A percentile compares a stretch with the other conserved stretches of the same genome.
Evolutionary conservation across 2,113 vertebrate genomes (phyloP).

Genomic region (Ptychochromis oligacanthus): DNA sequence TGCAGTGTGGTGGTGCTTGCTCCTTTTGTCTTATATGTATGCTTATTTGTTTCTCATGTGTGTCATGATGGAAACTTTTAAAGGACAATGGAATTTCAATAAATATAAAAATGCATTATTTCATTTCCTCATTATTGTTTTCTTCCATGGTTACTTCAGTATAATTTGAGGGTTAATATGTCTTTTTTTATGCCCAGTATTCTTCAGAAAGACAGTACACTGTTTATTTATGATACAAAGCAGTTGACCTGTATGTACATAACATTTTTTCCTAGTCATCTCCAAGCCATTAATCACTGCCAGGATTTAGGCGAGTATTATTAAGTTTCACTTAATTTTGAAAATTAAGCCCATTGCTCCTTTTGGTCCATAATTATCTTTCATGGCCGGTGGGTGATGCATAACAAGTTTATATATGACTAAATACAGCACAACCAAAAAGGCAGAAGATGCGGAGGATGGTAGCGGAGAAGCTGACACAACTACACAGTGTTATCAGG

Average conservation of each 20-base stretch:
- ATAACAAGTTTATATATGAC: slow-evolving; percentile 88
- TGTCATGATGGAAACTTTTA: slow-evolving; percentile 36
- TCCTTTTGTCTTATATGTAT: slow-evolving; percentile 47
- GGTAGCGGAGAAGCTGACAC: slow-evolving; percentile 17
- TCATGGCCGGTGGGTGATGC: slow-evolving; percentile 89
- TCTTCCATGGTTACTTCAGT: neutral
- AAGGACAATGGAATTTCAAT: neutral
- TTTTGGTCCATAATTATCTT: slow-evolving; percentile 91
- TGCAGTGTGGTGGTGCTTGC: slow-evolving; percentile 47
- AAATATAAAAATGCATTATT: neutral
- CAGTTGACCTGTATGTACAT: slow-evolving; percentile 54
- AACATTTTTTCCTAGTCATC: slow-evolving; percentile 72
- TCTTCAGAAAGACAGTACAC: slow-evolving; percentile 7
- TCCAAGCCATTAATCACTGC: slow-evolving; percentile 91
- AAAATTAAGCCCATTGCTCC: slow-evolving; percentile 89
- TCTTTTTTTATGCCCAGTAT: neutral
- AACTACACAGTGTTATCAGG: slow-evolving; percentile 58
- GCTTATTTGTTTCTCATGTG: slow-evolving; percentile 14
- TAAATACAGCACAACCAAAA: slow-evolving; percentile 78
- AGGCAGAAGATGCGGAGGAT: slow-evolving; percentile 43
- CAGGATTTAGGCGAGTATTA: slow-evolving; percentile 86
- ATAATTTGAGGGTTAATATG: neutral
- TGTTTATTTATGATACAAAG: slow-evolving; percentile 40
- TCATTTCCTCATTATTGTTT: neutral
- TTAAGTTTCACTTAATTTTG: slow-evolving; percentile 94